Base-by-base conservation (phyloP, 35 echinoderm and acorn worm species). In the Hemicentrotus pulcherrimus region DNA sequence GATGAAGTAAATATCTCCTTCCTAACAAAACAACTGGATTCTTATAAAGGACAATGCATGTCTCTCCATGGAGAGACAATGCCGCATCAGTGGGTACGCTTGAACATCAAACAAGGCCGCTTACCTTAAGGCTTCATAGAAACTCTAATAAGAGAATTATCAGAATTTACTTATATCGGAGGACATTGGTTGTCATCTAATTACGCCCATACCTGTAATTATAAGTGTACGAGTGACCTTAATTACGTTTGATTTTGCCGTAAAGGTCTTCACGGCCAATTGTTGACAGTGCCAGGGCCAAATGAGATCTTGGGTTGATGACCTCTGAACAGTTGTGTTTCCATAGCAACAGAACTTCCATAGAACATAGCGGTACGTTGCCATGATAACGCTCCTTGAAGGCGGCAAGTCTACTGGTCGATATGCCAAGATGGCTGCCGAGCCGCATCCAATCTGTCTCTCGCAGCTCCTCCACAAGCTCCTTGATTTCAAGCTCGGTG, bases 261-360 rank as follows among this genome's bases (percentile, higher is more conserved):
- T 93, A 93, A 31, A 93, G 46, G 48, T 93, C 91, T 58, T 93
- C 91, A 0, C 91, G 46, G 9, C 91, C 91, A 24, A 93, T 31
- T 12, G 91, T 93, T 47, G 91, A 93, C 91, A 93, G 91, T 7
- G 91, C 48, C 9, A 93, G 48, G 30, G 91, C 91, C 13, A 93
- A 14, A n/a, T 93, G 91, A 12, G 91, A 93, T 58, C 91, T 93
- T 12, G 91, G 91, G 28, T 93, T 93, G 48, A 31, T 47, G 2
- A 93, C 45, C 48, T 93, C 91, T 55, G 91, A 93, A 93, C 91
- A 93, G 91, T 93, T 93, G 46, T 93, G 46, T 58, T 93, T 93
- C 91, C 91, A 93, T 50, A 93, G 91, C 46, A 93, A 47, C 46
- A 93, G 91, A 47, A 93, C 48, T 13, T 93, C 91, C 91, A 31